phyloP scores from a whole-genome alignment of 2,888 invertebrate genomes.

The Heliconius sara region DNA sequence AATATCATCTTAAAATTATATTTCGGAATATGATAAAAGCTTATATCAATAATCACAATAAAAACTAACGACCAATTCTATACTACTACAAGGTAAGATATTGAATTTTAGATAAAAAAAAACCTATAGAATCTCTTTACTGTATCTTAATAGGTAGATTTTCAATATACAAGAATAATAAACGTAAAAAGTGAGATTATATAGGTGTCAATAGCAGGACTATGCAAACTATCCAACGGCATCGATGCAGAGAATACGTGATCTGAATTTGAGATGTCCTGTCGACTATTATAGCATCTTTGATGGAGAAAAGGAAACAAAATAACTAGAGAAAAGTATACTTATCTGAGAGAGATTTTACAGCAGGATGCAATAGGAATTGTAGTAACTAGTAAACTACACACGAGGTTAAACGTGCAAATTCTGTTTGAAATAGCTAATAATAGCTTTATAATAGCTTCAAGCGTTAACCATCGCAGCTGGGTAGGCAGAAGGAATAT shows the following conservation, averaged over 20 bases:
- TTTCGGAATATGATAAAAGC: too few relatives aligned
- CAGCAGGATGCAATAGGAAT: too few relatives aligned
- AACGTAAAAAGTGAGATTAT: constrained; percentile 17
- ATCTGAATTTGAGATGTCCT: constrained; percentile 37
- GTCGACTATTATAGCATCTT: constrained; percentile 15
- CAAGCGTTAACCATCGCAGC: background rate
- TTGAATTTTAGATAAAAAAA: background rate
- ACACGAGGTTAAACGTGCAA: too few relatives aligned
- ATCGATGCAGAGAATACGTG: constrained; percentile 28
- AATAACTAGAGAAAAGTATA: background rate
- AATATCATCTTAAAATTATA: too few relatives aligned
- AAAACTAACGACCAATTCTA: background rate
- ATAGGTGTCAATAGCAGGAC: constrained; percentile 37
- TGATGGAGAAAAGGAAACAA: background rate
- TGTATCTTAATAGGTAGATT: background rate
- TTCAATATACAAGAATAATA: constrained; percentile 26
- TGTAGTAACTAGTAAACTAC: too few relatives aligned
- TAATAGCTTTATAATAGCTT: too few relatives aligned
- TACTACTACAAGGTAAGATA: background rate
- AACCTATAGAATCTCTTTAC: background rate
- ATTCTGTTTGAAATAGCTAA: too few relatives aligned
- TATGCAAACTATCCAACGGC: constrained; percentile 32
- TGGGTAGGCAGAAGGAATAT: background rate
- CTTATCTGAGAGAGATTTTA: background rate
- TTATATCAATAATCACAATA: background rate